phyloP scores from a whole-genome alignment of 2,113 vertebrate species.

The Condylura cristata region DNA sequence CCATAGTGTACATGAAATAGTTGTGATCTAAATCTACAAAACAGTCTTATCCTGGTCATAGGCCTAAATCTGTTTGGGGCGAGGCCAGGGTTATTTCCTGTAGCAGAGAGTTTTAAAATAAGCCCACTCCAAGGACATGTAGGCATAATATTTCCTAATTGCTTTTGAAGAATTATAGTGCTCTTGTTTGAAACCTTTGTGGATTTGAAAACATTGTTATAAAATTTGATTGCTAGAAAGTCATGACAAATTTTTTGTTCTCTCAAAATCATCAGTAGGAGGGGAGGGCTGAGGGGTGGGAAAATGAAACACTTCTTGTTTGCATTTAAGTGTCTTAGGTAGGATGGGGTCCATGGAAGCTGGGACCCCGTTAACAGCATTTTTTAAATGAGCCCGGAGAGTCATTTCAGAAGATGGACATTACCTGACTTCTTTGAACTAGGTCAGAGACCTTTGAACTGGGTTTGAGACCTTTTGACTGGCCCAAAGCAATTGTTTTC shows the following conservation, averaged over 20 bases:
- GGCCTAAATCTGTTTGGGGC: not conserved
- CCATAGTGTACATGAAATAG: not conserved
- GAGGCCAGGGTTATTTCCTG: not conserved
- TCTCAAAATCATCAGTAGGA: not conserved
- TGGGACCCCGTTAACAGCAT: too few relatives aligned
- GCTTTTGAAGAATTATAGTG: not conserved
- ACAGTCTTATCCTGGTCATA: not conserved
- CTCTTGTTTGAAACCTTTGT: not conserved
- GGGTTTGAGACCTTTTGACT: too few relatives aligned
- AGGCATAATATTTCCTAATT: not conserved
- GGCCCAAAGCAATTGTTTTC: too few relatives aligned
- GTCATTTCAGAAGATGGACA: not conserved
- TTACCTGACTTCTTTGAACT: not conserved
- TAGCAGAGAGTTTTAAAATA: not conserved
- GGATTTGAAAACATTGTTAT: conserved; percentile 30
- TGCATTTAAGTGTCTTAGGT: not conserved
- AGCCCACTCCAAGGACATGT: not conserved
- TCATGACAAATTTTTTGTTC: not conserved
- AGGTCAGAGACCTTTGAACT: not conserved
- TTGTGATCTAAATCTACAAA: not conserved
- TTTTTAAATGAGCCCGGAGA: not conserved
- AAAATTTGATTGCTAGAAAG: not conserved
- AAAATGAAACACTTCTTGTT: not conserved
- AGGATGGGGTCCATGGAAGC: not conserved
- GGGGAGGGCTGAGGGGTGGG: not conserved